These are phyloP conservation scores for Cnemophilus loriae DNA, from an alignment of 2,113 vertebrate species.

Conservation along the genomic window DNA sequence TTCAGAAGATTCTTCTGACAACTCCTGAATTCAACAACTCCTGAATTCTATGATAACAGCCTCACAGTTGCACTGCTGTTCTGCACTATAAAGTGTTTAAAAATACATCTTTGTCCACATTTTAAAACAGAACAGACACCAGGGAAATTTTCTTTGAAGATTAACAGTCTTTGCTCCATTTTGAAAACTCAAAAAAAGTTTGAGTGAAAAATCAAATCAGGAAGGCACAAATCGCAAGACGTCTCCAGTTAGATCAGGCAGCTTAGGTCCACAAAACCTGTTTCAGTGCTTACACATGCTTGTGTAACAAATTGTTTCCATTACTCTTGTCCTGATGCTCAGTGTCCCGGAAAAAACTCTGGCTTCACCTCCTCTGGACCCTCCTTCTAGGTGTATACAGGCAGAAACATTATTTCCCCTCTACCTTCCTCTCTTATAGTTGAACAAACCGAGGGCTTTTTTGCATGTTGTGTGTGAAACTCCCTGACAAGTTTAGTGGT, in stretches of 20 bases:
- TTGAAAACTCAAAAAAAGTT: neutral
- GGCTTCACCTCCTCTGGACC: neutral
- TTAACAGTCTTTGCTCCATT: neutral
- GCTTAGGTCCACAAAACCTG: neutral
- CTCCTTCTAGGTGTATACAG: neutral
- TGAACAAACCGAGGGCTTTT: neutral
- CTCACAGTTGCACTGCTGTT: neutral
- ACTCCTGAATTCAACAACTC: neutral
- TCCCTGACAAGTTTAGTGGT: neutral
- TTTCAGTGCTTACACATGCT: neutral
- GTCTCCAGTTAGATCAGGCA: neutral
- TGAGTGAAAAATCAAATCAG: neutral
- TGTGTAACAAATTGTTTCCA: neutral
- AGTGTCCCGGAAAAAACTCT: neutral
- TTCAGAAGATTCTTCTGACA: neutral
- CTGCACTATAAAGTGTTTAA: neutral
- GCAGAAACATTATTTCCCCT: neutral
- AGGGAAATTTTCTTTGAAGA: neutral
- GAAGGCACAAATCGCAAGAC: accelerated
- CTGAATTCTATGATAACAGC: neutral
- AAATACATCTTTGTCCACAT: neutral
- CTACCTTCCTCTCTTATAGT: neutral
- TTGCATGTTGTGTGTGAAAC: accelerated
- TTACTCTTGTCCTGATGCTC: neutral
- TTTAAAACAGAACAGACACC: neutral